Evolutionary conservation across 2,797 vertebrate species (phyloP), one percentile per base, ranked within the genome.

Genomic region (Peromyscus melanophrys): DNA sequence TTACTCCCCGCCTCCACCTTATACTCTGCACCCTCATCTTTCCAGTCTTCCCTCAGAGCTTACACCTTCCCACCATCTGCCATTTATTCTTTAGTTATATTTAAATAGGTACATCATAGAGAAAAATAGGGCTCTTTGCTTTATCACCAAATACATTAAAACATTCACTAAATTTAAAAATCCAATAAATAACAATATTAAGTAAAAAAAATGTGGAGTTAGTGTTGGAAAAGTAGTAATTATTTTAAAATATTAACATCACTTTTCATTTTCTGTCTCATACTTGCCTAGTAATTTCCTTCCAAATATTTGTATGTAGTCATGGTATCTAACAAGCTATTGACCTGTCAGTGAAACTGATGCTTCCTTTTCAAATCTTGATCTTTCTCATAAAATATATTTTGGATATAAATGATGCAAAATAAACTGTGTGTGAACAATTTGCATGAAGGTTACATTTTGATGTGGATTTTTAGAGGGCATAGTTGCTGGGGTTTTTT

Each of bases 41-140:
- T 5, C 9, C 0, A 37, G 16, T 43, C 11, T 43, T 43, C 37
- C 37, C 8, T 81, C 19, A 37, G 34, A 57, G 11, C 25, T 83
- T 63, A 29, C 43, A 63, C 27, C 25, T 43, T 17, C 31, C 6
- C 16, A 40, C 7, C 57, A 29, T 67, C 43, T 67, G 2, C n/a
- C 16, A 13, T 85, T 67, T 31, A n/a, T 69, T 85, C 19, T 97
- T 97, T 89, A 49, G 23, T 29, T 90, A 4, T 59, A 57, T 77
- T 93, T 77, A 19, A 69, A 34, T 6, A 52, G 16, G 57, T 67
- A 93, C 34, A 27, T 83, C 7, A 92, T 49, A 86, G 61, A 12
- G 59, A 12, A n/a, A 90, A 86, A 59, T 43, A 27, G 25, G 0
- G 6, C 34, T 84, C 29, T 65, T 49, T 87, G 93, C 12, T n/a